Conservation (phyloP, 2,797 vertebrate species). For the Cottoperca gobio region DNA sequence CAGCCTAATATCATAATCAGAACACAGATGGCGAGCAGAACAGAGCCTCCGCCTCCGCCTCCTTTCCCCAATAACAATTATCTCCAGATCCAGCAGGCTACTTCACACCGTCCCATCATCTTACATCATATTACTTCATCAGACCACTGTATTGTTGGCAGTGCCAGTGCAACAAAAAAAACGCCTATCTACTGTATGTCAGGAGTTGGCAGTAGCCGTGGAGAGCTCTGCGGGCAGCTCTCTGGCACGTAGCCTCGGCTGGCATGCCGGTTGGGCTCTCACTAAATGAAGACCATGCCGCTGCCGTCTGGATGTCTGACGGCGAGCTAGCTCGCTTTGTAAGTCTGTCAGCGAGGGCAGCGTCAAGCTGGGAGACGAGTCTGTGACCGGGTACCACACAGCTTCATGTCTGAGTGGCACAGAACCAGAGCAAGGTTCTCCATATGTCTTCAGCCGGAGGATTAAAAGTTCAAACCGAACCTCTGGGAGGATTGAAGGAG, state of each 20-base stretch:
- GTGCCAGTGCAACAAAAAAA: neutral
- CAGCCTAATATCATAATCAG: conserved; percentile 43
- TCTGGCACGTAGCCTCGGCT: conserved; percentile 57
- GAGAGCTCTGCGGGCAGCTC: conserved; percentile 49
- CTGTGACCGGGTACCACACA: conserved; percentile 21
- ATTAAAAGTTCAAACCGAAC: conserved; percentile 46
- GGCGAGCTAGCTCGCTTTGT: conserved; percentile 49
- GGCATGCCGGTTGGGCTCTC: conserved; percentile 57
- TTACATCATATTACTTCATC: conserved; percentile 64
- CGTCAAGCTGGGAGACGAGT: conserved; percentile 48
- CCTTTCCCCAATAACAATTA: conserved; percentile 17
- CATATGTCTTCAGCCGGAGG: conserved; percentile 42
- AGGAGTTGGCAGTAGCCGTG: conserved; percentile 51
- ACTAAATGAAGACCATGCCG: conserved; percentile 62
- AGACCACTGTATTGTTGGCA: conserved; percentile 57
- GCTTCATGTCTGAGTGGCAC: conserved; percentile 42
- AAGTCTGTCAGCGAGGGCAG: conserved; percentile 36
- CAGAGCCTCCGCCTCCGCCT: conserved; percentile 2
- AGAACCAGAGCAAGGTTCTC: conserved; percentile 12
- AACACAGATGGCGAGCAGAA: conserved; percentile 52
- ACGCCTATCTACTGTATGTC: conserved; percentile 66
- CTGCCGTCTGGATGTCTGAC: conserved; percentile 53
- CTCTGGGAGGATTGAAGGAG: conserved; percentile 19
- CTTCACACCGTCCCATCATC: conserved; percentile 53
- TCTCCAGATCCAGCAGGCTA: conserved; percentile 45